Conservation (phyloP, 2,888 invertebrate genomes). For the Zygothrica quintamaculata region DNA sequence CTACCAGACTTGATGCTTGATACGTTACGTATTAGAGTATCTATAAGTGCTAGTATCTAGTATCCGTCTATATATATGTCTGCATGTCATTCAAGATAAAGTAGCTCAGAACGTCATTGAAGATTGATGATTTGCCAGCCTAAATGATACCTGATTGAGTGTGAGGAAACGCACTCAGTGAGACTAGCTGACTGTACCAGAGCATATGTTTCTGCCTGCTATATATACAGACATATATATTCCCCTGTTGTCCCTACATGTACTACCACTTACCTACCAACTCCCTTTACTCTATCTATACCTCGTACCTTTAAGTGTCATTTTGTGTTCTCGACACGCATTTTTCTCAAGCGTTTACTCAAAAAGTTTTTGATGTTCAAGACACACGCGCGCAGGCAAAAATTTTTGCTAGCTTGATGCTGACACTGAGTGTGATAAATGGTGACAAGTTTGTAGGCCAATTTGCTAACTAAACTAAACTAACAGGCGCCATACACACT, state of each 20-base stretch:
- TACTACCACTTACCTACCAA: conserved; percentile 2
- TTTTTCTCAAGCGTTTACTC: conserved; percentile 59
- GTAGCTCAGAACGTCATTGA: conserved; percentile 51
- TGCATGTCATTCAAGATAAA: conserved; percentile 69
- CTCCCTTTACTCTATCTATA: not conserved
- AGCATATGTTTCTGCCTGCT: not conserved
- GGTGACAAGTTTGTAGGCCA: conserved; percentile 80
- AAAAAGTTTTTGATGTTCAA: conserved; percentile 62
- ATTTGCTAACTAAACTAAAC: conserved; percentile 73
- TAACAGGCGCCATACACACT: conserved; percentile 54
- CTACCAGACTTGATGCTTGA: conserved; percentile 42
- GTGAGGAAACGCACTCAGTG: conserved; percentile 14
- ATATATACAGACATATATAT: conserved; percentile 50
- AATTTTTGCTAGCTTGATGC: conserved; percentile 48
- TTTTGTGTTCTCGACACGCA: conserved; percentile 80
- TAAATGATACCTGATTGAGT: conserved; percentile 78
- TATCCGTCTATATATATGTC: conserved; percentile 47
- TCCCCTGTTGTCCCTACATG: conserved; percentile 13
- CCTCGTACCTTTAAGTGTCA: conserved; percentile 76
- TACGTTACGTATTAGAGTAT: too few relatives aligned
- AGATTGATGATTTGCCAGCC: conserved; percentile 77
- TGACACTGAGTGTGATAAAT: conserved; percentile 81
- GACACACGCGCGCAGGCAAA: conserved; percentile 40
- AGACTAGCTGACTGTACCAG: not conserved
- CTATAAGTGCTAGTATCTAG: conserved; percentile 39